Evolutionary conservation across 2,113 vertebrate genomes (phyloP), one percentile per base, ranked within the genome.

Genomic region (Indri indri): DNA sequence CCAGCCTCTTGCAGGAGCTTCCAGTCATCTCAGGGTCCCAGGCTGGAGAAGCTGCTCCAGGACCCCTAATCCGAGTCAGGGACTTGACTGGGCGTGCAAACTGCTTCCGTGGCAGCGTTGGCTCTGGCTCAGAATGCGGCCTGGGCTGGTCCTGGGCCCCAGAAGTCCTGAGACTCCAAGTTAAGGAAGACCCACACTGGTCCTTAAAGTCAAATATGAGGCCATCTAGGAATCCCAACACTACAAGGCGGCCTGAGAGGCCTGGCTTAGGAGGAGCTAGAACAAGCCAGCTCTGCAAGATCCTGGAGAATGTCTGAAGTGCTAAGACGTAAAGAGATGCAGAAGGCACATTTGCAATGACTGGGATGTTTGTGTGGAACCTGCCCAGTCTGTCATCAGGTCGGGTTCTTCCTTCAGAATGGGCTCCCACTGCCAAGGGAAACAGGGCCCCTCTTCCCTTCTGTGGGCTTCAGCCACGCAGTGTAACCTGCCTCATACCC

Each of bases 191-290:
- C 32, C 37, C 61, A 82, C 32, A 50, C 25, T 65, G 5, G 65
- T 95, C 73, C 65, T 76, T 79, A 77, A 94, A 65, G 74, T 90
- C 63, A 91, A 76, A 80, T 45, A 59, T 25, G 52, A n/a, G 59
- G 34, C 79, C 13, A 37, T 61, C 61, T 37, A 27, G 52, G 81
- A 92, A 63, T 61, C 85, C 22, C 54, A 25, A 4, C 23, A 79
- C 9, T 12, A 23, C 40, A 71, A 76, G 37, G 65, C 54, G 63
- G 74, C 42, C 68, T 30, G 11, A 6, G 25, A 89, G 86, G 82
- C 76, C 59, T 40, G 25, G 17, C 30, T 25, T 30, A 32, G 70
- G 54, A 84, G 66, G 52, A 47, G 23, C 63, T 22, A 4, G 52
- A 37, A 79, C 27, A n/a, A 54, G 81, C 52, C 40, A 13, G 42